A percentile compares a stretch with the other conserved stretches of the same genome.
Conservation (phyloP, 2,797 vertebrate genomes). For the Sarcoramphus papa region DNA sequence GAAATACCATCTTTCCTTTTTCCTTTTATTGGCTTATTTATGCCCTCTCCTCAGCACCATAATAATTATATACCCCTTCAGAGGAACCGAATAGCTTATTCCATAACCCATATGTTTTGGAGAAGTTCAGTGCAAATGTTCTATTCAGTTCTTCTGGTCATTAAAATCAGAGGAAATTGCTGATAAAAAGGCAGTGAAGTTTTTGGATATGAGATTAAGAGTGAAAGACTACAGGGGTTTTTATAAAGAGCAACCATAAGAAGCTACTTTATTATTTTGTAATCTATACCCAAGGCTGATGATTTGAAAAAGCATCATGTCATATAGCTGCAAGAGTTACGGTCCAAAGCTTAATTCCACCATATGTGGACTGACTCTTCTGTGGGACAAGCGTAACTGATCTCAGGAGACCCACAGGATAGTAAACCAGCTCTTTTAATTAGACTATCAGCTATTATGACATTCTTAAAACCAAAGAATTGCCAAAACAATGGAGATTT, state of each 20-base stretch:
- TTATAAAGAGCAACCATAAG: background rate
- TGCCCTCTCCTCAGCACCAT: background rate
- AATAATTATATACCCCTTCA: background rate
- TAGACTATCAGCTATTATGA: background rate
- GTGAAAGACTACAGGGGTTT: background rate
- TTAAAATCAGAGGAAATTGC: background rate
- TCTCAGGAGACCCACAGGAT: background rate
- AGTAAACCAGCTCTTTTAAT: background rate
- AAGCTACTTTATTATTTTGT: background rate
- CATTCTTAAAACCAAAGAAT: background rate
- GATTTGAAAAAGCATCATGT: background rate
- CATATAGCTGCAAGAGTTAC: background rate
- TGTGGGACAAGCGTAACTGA: background rate
- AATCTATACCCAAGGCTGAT: background rate
- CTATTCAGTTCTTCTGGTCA: background rate
- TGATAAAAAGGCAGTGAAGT: background rate
- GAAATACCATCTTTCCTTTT: background rate
- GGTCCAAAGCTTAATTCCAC: background rate
- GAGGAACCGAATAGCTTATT: background rate
- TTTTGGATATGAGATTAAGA: background rate
- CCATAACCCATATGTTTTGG: background rate
- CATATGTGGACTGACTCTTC: background rate
- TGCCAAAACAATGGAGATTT: background rate
- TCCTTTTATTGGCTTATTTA: background rate
- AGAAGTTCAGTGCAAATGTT: background rate